Evolutionary conservation across 2,888 invertebrate species (phyloP).

Genomic region (Metallyticus violacea): DNA sequence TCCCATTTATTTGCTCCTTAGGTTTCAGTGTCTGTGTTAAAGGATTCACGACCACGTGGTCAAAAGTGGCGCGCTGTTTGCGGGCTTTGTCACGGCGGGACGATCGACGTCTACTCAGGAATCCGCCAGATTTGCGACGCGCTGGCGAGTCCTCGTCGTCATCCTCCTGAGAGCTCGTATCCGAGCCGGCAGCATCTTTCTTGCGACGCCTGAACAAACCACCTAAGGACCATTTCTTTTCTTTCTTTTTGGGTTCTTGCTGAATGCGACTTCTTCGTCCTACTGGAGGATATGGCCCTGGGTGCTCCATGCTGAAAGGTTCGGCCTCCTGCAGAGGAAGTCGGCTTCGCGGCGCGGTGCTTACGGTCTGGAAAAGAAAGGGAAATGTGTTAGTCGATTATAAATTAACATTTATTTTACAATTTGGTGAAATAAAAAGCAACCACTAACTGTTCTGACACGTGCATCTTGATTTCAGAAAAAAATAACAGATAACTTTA

Average conservation of each 20-base stretch:
- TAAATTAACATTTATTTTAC: no score
- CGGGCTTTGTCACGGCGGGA: constrained; percentile 46
- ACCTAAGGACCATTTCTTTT: constrained; percentile 77
- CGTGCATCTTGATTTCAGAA: no score
- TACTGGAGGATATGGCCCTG: not conserved
- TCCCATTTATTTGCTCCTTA: not conserved
- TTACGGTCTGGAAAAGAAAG: constrained; percentile 48
- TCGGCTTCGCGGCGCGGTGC: constrained; percentile 49
- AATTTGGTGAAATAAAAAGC: no score
- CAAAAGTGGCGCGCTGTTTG: constrained; percentile 58
- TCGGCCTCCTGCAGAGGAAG: constrained; percentile 39
- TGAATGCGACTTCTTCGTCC: constrained; percentile 22
- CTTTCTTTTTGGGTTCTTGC: constrained; percentile 57
- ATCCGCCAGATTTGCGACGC: constrained; percentile 40
- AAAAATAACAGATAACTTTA: no score
- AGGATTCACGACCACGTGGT: constrained; percentile 60
- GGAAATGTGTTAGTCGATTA: not conserved
- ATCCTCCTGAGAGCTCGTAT: constrained; percentile 53
- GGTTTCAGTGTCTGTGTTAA: constrained; percentile 18
- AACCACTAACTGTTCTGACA: no score
- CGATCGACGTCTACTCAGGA: constrained; percentile 42
- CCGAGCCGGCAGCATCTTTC: constrained; percentile 64
- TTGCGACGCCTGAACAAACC: constrained; percentile 69
- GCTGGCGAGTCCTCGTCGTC: constrained; percentile 49
- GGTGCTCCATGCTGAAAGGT: constrained; percentile 17